Evolutionary conservation across 2,797 vertebrate species (phyloP).

Genomic region (Ctenopoma multispine): DNA sequence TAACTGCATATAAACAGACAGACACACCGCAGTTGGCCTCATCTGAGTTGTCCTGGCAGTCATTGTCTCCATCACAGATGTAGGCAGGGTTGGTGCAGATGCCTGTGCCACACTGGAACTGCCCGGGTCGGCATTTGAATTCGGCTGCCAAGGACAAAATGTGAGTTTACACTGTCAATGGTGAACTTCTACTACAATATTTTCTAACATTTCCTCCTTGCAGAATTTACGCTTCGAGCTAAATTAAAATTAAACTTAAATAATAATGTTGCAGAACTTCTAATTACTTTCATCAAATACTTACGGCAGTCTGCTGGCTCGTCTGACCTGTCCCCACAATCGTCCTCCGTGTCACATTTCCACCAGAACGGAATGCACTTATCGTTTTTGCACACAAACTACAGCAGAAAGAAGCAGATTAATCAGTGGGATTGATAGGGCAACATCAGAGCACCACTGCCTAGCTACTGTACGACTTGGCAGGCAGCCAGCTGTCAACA

Average conservation of each 20-base stretch:
- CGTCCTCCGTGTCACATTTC: constrained; percentile 98
- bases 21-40: constrained; percentile 92
- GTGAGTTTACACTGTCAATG: constrained; percentile 76
- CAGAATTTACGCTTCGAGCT: background rate
- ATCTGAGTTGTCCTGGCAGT: constrained; percentile 95
- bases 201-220: background rate
- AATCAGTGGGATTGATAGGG: constrained; percentile 16
- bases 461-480: constrained; percentile 10
- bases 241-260: too few species aligned
- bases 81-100: constrained; percentile 95
- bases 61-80: constrained; percentile 96
- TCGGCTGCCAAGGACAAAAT: constrained; percentile 79
- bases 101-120: constrained; percentile 94
- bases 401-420: constrained; percentile 2
- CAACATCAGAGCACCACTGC: constrained; percentile 3
- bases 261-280: background rate
- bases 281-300: constrained; percentile 63
- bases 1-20: background rate
- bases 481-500: constrained; percentile 40
- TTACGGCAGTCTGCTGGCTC: constrained; percentile 95
- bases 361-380: constrained; percentile 99
- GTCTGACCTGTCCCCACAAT: constrained; percentile 95
- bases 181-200: constrained; percentile 75
- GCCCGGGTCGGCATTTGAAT: constrained; percentile 93
- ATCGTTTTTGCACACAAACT: constrained; percentile 99